Percentiles rank a stretch among this genome's conserved stretches.
These are phyloP conservation scores for Eretmochelys imbricata DNA, from an alignment of 2,113 vertebrate genomes.

Conservation along the genomic window DNA sequence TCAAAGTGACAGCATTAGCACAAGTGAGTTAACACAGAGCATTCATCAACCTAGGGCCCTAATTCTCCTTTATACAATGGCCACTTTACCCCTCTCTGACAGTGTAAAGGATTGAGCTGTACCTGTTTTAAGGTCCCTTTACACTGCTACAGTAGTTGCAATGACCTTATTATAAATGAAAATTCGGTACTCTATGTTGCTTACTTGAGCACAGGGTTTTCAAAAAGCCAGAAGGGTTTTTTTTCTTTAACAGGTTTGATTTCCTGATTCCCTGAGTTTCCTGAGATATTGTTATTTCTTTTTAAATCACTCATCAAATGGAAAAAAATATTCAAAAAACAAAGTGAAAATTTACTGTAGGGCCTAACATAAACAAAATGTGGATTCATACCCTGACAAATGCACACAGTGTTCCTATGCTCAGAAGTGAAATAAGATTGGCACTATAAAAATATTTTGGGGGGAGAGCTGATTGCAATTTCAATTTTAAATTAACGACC, in stretches of 20 bases:
- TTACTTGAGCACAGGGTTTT: background rate
- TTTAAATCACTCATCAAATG: background rate
- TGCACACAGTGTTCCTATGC: background rate
- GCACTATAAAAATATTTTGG: background rate
- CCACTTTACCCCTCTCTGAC: background rate
- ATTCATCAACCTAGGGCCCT: background rate
- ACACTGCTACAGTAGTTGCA: background rate
- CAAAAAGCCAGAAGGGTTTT: background rate
- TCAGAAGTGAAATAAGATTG: background rate
- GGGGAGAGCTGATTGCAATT: background rate
- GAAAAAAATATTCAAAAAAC: background rate
- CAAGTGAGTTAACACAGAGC: background rate
- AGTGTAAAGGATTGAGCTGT: background rate
- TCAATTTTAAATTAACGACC: background rate
- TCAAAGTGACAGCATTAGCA: slow-evolving; percentile 4
- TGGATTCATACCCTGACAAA: background rate
- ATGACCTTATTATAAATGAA: background rate
- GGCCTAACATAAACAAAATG: background rate
- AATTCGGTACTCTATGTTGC: background rate
- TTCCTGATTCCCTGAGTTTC: background rate
- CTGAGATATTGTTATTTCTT: background rate
- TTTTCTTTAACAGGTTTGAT: background rate
- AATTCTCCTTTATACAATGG: background rate
- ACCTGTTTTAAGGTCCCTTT: background rate
- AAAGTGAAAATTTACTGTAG: background rate